Conservation (phyloP, 2,113 vertebrate species). For the Notarius quadriscutis region DNA sequence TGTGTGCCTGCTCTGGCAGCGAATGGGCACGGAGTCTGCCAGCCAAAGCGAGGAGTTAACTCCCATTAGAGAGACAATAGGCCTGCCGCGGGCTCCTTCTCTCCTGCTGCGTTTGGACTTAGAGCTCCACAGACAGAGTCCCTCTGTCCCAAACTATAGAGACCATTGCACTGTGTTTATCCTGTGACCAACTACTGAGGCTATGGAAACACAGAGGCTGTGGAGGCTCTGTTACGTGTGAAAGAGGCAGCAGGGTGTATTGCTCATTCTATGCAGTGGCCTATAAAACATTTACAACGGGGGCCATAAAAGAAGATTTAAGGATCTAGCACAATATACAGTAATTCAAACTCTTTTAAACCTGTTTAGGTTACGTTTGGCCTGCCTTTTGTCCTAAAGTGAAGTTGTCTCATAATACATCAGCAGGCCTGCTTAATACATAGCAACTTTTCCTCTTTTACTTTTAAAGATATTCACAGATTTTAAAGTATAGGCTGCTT, state of each 20-base stretch:
- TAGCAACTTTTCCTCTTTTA: conserved; percentile 8
- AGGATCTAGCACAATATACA: conserved; percentile 28
- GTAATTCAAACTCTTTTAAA: conserved; percentile 45
- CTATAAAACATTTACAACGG: conserved; percentile 47
- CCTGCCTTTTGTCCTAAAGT: conserved; percentile 27
- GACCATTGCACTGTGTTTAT: conserved; percentile 24
- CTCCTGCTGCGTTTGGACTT: conserved; percentile 42
- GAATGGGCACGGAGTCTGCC: conserved; percentile 44
- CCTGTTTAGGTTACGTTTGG: conserved; percentile 20
- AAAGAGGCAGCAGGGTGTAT: conserved; percentile 45
- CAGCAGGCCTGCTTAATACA: conserved; percentile 1
- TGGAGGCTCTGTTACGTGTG: conserved; percentile 23
- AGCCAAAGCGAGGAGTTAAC: conserved; percentile 57
- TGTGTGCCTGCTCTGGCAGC: conserved; percentile 33
- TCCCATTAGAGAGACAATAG: conserved; percentile 62
- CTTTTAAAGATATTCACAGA: conserved; percentile 28
- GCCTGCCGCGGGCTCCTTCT: conserved; percentile 34
- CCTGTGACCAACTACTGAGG: conserved; percentile 31
- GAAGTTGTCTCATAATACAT: conserved; percentile 17
- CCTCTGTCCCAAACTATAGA: conserved; percentile 39
- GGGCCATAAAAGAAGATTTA: conserved; percentile 47
- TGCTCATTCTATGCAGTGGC: conserved; percentile 36
- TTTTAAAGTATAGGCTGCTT: neutral
- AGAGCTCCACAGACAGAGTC: conserved; percentile 35
- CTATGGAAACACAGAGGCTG: conserved; percentile 40